Conservation (phyloP, 2,888 invertebrate genomes). For the Eristalinus sepulchralis region DNA sequence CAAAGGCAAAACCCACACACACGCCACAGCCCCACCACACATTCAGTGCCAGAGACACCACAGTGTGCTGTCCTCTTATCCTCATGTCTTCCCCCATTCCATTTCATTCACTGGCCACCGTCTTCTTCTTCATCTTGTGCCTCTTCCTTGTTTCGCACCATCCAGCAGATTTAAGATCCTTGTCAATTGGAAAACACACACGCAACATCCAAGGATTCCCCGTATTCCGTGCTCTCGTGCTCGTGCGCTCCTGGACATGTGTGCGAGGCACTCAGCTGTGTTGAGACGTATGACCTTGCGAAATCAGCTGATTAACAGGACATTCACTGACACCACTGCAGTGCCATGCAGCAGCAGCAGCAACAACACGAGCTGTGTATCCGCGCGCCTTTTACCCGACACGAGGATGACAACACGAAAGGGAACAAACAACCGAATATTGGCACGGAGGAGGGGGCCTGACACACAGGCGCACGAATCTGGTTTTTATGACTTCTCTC, state of each 20-base stretch:
- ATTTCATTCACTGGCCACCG: slow-evolving; percentile 25
- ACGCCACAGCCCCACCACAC: not conserved
- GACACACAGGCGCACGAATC: slow-evolving; percentile 3
- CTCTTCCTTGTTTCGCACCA: slow-evolving; percentile 46
- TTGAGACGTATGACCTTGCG: slow-evolving; percentile 54
- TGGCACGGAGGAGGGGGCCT: slow-evolving; percentile 8
- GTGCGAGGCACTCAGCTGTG: slow-evolving; percentile 52
- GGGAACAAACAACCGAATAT: not conserved
- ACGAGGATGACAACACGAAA: slow-evolving; percentile 8
- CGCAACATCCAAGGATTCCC: slow-evolving; percentile 28
- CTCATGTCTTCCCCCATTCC: slow-evolving; percentile 20
- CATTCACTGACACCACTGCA: slow-evolving; percentile 43
- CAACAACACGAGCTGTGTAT: slow-evolving; percentile 35
- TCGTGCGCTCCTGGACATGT: not conserved
- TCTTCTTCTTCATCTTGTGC: not conserved
- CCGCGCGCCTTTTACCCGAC: not conserved
- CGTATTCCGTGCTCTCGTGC: not conserved
- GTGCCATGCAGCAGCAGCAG: slow-evolving; percentile 4
- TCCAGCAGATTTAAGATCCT: slow-evolving; percentile 22
- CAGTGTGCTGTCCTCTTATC: not conserved
- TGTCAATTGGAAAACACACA: slow-evolving; percentile 8
- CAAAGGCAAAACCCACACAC: not conserved
- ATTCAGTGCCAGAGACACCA: not conserved
- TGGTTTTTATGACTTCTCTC: slow-evolving; percentile 9
- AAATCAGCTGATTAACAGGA: slow-evolving; percentile 70